Percentiles rank a stretch among this genome's conserved stretches.
Evolutionary conservation across 2,113 vertebrate species (phyloP).

Genomic region (Pollimyrus isidori): DNA sequence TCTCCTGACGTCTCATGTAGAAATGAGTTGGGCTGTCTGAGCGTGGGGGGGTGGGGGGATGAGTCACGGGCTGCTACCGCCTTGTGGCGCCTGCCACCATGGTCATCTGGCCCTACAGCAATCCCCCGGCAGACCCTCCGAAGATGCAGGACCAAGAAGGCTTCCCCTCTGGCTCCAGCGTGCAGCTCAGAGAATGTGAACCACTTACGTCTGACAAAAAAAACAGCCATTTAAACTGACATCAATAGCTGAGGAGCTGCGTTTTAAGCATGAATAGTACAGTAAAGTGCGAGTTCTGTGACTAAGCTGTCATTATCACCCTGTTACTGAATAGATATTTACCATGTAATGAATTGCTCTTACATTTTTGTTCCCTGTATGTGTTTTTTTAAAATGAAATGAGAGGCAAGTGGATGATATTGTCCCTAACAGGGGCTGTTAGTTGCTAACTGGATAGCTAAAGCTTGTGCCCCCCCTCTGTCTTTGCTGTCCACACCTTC

Average conservation of each 20-base stretch:
- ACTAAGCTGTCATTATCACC: not conserved
- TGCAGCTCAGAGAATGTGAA: not conserved
- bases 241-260: not conserved
- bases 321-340: not conserved
- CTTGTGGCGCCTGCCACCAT: not conserved
- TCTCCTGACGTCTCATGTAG: not conserved
- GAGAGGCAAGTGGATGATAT: not conserved
- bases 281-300: not conserved
- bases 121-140: not conserved
- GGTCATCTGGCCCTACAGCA: not conserved
- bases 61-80: not conserved
- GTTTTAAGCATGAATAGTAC: not conserved
- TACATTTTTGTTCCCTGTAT: not conserved
- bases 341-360: not conserved
- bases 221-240: constrained; percentile 5
- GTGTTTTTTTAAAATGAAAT: not conserved
- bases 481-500: not conserved
- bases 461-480: not conserved
- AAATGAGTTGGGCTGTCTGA: not conserved
- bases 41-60: not conserved
- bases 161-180: not conserved
- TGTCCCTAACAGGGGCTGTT: not conserved
- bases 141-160: not conserved
- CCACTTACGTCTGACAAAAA: not conserved
- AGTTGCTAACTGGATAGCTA: not conserved